These are phyloP conservation scores for Dasysyrphus albostriatus DNA, from an alignment of 2,888 invertebrate genomes.

Conservation along the genomic window DNA sequence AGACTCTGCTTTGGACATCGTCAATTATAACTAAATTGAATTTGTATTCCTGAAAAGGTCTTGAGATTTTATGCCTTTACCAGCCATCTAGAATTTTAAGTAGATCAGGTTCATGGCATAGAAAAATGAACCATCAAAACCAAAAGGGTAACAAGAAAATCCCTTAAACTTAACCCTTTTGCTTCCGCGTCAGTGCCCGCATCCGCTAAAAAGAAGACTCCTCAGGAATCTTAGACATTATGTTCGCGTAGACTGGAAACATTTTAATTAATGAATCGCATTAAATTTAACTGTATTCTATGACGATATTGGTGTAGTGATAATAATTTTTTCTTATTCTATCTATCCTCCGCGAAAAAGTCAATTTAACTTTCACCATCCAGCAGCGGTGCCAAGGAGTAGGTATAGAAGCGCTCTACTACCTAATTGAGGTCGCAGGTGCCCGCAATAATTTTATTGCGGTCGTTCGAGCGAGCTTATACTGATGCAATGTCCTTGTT, in stretches of 20 bases:
- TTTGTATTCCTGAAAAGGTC: conserved; percentile 42
- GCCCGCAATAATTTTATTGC: conserved; percentile 73
- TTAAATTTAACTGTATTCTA: conserved; percentile 68
- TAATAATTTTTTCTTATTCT: conserved; percentile 44
- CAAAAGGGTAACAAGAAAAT: conserved; percentile 21
- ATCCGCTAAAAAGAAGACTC: conserved; percentile 13
- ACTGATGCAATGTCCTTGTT: conserved; percentile 64
- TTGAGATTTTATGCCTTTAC: conserved; percentile 33
- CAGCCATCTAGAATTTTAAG: conserved; percentile 31
- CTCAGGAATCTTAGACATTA: conserved; percentile 45
- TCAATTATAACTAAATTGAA: conserved; percentile 63
- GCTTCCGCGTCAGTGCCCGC: conserved; percentile 44
- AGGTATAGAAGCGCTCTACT: neutral
- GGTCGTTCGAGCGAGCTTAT: conserved; percentile 59
- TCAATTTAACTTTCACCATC: conserved; percentile 59
- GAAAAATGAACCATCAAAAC: conserved; percentile 6
- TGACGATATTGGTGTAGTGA: conserved; percentile 59
- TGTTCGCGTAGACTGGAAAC: conserved; percentile 50
- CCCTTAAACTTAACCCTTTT: conserved; percentile 61
- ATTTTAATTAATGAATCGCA: conserved; percentile 75
- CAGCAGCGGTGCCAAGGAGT: neutral
- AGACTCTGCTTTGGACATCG: conserved; percentile 55
- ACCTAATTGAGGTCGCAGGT: conserved; percentile 75
- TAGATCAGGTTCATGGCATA: conserved; percentile 9
- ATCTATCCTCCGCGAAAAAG: conserved; percentile 29